Percentiles rank a stretch among this genome's conserved stretches.
phyloP scores from a whole-genome alignment of 2,888 invertebrate genomes.

The Aleiodes leptofemur region DNA sequence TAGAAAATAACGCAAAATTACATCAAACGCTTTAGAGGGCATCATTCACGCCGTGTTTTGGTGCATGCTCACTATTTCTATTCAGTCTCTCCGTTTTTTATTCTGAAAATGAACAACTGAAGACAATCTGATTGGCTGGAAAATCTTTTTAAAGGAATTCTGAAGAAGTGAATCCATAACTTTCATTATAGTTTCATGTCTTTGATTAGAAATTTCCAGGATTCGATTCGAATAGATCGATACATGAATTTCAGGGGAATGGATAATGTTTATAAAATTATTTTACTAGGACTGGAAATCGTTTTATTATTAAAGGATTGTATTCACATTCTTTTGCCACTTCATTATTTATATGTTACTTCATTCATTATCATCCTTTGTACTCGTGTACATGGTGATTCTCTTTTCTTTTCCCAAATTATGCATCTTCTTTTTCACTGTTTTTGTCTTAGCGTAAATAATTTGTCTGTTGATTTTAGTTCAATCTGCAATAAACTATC shows the following conservation, averaged over 20 bases:
- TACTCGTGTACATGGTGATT: too few species aligned
- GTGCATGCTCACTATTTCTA: slow-evolving; percentile 61
- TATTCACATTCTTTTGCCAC: not conserved
- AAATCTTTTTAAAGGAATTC: slow-evolving; percentile 2
- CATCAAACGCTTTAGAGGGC: slow-evolving; percentile 55
- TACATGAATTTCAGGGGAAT: slow-evolving; percentile 51
- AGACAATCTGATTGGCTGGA: slow-evolving; percentile 36
- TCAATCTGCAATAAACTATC: not conserved
- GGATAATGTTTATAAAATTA: slow-evolving; percentile 49
- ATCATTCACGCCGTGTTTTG: slow-evolving; percentile 60
- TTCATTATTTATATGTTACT: slow-evolving; percentile 10
- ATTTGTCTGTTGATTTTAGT: slow-evolving; percentile 7
- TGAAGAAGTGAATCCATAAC: not conserved
- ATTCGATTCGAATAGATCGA: slow-evolving; percentile 50
- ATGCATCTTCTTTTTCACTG: slow-evolving; percentile 30
- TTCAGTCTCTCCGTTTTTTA: slow-evolving; percentile 40
- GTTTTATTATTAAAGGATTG: not conserved
- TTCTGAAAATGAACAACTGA: slow-evolving; percentile 40
- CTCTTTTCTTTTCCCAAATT: too few species aligned
- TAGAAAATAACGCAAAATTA: slow-evolving; percentile 42
- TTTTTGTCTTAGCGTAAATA: not conserved
- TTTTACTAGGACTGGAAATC: slow-evolving; percentile 44
- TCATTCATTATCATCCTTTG: not conserved
- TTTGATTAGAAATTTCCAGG: slow-evolving; percentile 23
- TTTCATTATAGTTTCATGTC: not conserved